Base-by-base conservation (phyloP, 2,888 invertebrate species). In the Macaria liturata region DNA sequence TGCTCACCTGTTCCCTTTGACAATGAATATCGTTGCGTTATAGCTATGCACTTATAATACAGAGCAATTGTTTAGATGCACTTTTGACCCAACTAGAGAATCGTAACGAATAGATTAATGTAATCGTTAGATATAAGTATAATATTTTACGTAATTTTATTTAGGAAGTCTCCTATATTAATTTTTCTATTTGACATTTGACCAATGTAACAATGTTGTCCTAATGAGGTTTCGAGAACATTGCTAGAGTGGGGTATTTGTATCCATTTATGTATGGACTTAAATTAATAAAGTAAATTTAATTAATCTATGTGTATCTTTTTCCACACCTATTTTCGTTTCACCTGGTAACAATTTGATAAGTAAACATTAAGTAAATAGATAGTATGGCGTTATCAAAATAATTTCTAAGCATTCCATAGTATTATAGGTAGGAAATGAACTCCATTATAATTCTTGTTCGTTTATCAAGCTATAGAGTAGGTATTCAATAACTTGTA, bases 181-280 rank as follows among this genome's bases (percentile, higher is more conserved):
- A 79, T 84, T 85, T 90, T 87, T 90, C 82, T 86, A 85, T 85
- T 84, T 80, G 75, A 83, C 83, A 84, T 81, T 80, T 79, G 70
- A 82, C 76, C 75, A 61, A 71, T 82, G 86, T 83, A 78, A 75
- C 66, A 83, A 83, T 90, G 88, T 88, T 82, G 87, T 88, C 83
- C 74, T 86, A 83, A 62, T 48, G 40, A 6, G 20, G 42, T 42
- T 42, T 4, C 6, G 74, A 81, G 81, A 75, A 84, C 87, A 87
- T 86, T 90, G 84, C 68, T 81, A 76, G 84, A 83, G 84, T 78
- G 77, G 80, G 77, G 75, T 72, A 76, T 84, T 82, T 78, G 81
- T 88, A 83, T 90, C 88, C 88, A 86, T 86, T 78, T 76, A 76
- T 83, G 80, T 82, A 86, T 88, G 88, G 88, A 89, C 61, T 68